Base-by-base conservation (phyloP, 2,888 invertebrate species). In the Bombylius major region DNA sequence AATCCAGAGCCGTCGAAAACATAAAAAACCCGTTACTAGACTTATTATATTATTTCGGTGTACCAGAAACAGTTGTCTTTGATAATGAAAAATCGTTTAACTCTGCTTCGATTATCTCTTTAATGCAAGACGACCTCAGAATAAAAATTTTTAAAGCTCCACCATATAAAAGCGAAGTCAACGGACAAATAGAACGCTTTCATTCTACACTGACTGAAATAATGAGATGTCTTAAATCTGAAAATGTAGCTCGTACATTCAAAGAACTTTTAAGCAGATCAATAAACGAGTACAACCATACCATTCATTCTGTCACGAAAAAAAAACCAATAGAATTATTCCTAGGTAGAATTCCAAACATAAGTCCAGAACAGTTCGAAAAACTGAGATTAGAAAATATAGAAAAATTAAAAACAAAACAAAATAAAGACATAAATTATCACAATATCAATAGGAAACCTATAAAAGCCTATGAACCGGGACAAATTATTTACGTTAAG, bases 71-170 rank as follows among this genome's bases (percentile, higher is more conserved):
- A 33, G 46, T 61, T 9, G 58, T 59, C 3, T 54, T 58, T n/a
- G 56, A 59, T 46, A 60, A 60, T 23, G 59, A 59, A 47, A 56
- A 54, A 48, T n/a, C n/a, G n/a, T n/a, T n/a, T n/a, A n/a, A n/a
- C n/a, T n/a, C n/a, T n/a, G n/a, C n/a, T n/a, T n/a, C n/a, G n/a
- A n/a, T n/a, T n/a, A n/a, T n/a, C n/a, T n/a, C n/a, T n/a, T n/a
- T n/a, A n/a, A n/a, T n/a, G n/a, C n/a, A n/a, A n/a, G n/a, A n/a
- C n/a, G n/a, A n/a, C n/a, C n/a, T n/a, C n/a, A n/a, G n/a, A n/a
- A n/a, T n/a, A n/a, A n/a, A n/a, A n/a, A n/a, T n/a, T n/a, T n/a
- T n/a, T n/a, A n/a, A n/a, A n/a, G n/a, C n/a, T n/a, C n/a, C n/a
- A n/a, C n/a, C n/a, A n/a, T n/a, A n/a, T n/a, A n/a, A n/a, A n/a